These are phyloP conservation scores for Pachycephus smyrnensis DNA, from an alignment of 2,888 invertebrate genomes.

Conservation along the genomic window DNA sequence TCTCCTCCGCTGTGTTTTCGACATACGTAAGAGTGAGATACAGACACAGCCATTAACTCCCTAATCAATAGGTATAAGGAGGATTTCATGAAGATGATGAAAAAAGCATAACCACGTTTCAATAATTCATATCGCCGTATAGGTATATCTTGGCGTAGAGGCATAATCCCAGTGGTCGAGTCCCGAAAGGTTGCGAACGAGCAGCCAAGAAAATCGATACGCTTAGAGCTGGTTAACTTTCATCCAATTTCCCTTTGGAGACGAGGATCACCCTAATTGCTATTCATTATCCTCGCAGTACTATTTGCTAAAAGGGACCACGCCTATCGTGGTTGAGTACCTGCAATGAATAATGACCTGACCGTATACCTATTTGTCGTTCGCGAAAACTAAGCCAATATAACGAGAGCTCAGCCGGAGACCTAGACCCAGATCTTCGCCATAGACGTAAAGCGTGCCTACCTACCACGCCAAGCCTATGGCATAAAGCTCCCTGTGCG, in stretches of 20 bases:
- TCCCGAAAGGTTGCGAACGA: not conserved
- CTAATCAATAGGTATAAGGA: not conserved
- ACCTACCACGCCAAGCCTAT: not conserved
- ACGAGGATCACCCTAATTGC: not conserved
- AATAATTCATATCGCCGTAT: not conserved
- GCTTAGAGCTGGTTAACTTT: not conserved
- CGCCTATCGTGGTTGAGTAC: not conserved
- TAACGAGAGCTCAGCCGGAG: not conserved
- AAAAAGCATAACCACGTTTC: not conserved
- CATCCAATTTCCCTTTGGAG: not conserved
- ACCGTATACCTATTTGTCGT: not conserved
- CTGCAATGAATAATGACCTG: no score
- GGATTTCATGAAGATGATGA: not conserved
- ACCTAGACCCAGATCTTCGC: conserved; percentile 6
- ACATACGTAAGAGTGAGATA: not conserved
- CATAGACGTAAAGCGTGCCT: not conserved
- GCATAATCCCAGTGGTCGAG: not conserved
- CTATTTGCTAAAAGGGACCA: not conserved
- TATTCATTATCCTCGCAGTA: not conserved
- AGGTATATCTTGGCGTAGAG: no score
- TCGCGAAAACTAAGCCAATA: not conserved
- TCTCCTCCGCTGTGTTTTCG: not conserved
- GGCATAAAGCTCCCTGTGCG: conserved; percentile 5
- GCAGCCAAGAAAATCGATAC: not conserved
- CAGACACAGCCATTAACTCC: not conserved